phyloP scores from a whole-genome alignment of 2,113 vertebrate species.

The Lophochroa leadbeateri region DNA sequence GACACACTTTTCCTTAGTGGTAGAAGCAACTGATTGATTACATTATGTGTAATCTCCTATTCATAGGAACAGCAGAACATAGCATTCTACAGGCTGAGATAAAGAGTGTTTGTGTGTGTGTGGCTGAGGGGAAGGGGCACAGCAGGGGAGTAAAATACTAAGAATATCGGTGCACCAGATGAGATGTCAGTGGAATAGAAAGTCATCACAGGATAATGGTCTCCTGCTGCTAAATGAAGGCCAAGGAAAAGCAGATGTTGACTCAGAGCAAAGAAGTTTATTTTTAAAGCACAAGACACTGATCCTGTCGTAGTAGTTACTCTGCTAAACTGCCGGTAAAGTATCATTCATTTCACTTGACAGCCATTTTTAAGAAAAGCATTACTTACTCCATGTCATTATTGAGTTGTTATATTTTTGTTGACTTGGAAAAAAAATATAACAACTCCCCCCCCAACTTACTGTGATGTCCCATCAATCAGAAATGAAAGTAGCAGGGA shows the following conservation, averaged over 20 bases:
- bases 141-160: conserved; percentile 64
- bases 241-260: conserved; percentile 73
- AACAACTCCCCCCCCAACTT: background rate
- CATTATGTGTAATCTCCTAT: conserved; percentile 37
- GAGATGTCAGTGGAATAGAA: conserved; percentile 72
- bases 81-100: conserved; percentile 56
- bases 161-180: conserved; percentile 69
- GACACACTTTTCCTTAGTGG: conserved; percentile 15
- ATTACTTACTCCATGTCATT: background rate
- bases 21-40: conserved; percentile 40
- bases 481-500: background rate
- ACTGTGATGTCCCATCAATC: background rate
- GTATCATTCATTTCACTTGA: conserved; percentile 42
- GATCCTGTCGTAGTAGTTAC: conserved; percentile 40
- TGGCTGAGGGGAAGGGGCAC: conserved; percentile 64
- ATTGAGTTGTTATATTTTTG: background rate
- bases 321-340: background rate
- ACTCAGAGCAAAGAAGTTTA: conserved; percentile 67
- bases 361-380: background rate
- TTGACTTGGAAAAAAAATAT: background rate
- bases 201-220: conserved; percentile 72
- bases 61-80: conserved; percentile 37
- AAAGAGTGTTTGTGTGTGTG: conserved; percentile 70
- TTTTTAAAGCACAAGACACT: conserved; percentile 65
- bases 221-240: conserved; percentile 73